phyloP scores from a whole-genome alignment of 2,113 vertebrate genomes.

The Danio rerio region DNA sequence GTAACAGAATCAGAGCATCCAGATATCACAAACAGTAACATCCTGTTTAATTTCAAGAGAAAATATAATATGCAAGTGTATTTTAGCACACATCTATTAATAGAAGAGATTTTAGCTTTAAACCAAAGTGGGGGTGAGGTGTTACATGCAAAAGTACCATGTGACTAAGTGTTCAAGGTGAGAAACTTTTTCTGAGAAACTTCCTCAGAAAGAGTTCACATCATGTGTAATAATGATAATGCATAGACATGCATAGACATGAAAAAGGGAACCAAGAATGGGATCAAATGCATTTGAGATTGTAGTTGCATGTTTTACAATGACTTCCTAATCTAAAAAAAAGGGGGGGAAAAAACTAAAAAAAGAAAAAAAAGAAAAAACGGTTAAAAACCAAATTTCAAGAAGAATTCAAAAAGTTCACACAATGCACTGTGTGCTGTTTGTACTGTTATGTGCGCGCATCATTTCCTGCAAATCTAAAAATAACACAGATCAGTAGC shows the following conservation, averaged over 20 bases:
- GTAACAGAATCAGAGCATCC: neutral
- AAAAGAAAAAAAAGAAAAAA: neutral
- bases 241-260: neutral
- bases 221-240: neutral
- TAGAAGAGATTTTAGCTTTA: conserved; percentile 7
- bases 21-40: neutral
- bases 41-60: neutral
- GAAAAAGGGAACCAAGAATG: neutral
- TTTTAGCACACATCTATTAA: neutral
- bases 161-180: conserved; percentile 27
- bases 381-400: neutral
- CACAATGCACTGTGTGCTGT: neutral
- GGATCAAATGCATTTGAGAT: neutral
- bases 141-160: conserved; percentile 17
- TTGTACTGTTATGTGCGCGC: conserved; percentile 4
- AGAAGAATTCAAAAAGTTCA: conserved; percentile 21
- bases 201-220: conserved; percentile 3
- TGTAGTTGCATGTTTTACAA: neutral
- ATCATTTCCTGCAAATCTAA: conserved; percentile 56
- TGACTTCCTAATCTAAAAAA: too few species aligned
- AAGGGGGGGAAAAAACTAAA: too few species aligned
- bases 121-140: neutral
- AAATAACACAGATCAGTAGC: conserved; percentile 53
- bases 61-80: neutral
- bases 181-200: conserved; percentile 25